phyloP scores from a whole-genome alignment of 2,888 invertebrate species.

The Drosophila helvetica region DNA sequence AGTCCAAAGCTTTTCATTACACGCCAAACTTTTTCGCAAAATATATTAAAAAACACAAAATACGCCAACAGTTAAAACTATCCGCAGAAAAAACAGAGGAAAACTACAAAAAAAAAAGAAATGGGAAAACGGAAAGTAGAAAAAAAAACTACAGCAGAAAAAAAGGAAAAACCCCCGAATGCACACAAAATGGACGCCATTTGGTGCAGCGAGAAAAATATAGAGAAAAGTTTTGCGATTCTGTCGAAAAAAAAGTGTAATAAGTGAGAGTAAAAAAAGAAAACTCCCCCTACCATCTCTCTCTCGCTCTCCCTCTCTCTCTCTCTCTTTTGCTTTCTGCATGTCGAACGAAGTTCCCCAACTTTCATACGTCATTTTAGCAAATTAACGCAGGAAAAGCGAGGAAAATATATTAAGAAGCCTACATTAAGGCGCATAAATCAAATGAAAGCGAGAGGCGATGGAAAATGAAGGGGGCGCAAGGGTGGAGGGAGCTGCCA shows the following conservation, averaged over 20 bases:
- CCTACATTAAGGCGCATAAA: constrained; percentile 62
- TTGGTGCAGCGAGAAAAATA: constrained; percentile 24
- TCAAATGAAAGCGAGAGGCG: constrained; percentile 43
- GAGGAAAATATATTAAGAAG: constrained; percentile 59
- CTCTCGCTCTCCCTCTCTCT: neutral
- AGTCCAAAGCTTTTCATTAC: constrained; percentile 41
- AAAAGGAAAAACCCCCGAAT: neutral
- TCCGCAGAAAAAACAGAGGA: constrained; percentile 7
- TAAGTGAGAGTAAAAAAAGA: constrained; percentile 48
- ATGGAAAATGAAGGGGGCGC: neutral
- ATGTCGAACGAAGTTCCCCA: constrained; percentile 17
- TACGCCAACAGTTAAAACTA: constrained; percentile 33
- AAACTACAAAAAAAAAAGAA: neutral
- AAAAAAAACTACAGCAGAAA: constrained; percentile 1
- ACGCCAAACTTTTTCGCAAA: constrained; percentile 47
- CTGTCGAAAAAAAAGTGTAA: constrained; percentile 54
- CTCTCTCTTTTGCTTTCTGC: neutral
- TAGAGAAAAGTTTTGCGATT: constrained; percentile 52
- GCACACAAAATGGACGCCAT: constrained; percentile 49
- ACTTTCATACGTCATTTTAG: constrained; percentile 40
- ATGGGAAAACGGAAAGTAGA: neutral
- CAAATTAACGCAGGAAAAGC: constrained; percentile 58
- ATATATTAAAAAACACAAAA: constrained; percentile 35
- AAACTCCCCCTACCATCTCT: constrained; percentile 12
- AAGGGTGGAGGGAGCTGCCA: neutral